These are phyloP conservation scores for Microcebus murinus DNA, from an alignment of 2,113 vertebrate species.

Conservation along the genomic window DNA sequence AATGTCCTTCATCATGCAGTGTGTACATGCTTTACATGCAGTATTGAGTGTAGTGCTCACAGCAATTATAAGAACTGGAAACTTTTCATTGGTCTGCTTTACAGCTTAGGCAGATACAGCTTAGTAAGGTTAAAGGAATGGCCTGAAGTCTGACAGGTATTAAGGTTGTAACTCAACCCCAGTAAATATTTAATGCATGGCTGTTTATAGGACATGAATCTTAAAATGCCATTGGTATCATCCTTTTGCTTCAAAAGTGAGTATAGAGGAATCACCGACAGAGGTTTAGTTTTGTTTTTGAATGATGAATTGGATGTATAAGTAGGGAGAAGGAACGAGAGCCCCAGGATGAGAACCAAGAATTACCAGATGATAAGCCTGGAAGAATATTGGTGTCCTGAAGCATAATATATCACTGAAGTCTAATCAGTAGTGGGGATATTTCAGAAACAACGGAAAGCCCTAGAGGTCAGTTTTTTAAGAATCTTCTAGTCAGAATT, in stretches of 20 bases:
- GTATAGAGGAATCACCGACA: background rate
- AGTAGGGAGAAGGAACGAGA: background rate
- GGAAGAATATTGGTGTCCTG: background rate
- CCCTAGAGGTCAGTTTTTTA: background rate
- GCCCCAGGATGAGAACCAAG: background rate
- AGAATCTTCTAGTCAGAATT: background rate
- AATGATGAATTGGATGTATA: background rate
- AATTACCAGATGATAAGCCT: background rate
- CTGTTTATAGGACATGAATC: background rate
- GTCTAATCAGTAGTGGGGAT: background rate
- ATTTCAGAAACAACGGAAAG: background rate
- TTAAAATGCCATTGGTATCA: background rate
- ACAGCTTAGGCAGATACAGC: background rate
- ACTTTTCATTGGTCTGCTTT: background rate
- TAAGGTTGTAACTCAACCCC: background rate
- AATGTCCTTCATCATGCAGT: background rate
- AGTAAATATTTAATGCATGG: background rate
- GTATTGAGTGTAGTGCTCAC: background rate
- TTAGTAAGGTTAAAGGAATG: background rate
- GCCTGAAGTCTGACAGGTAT: background rate
- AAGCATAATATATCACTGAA: background rate
- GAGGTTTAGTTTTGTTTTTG: background rate
- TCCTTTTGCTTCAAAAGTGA: background rate
- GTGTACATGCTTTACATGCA: background rate
- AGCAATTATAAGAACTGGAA: background rate